Evolutionary conservation across 2,888 invertebrate genomes (phyloP).

Genomic region (Cinara cedri): DNA sequence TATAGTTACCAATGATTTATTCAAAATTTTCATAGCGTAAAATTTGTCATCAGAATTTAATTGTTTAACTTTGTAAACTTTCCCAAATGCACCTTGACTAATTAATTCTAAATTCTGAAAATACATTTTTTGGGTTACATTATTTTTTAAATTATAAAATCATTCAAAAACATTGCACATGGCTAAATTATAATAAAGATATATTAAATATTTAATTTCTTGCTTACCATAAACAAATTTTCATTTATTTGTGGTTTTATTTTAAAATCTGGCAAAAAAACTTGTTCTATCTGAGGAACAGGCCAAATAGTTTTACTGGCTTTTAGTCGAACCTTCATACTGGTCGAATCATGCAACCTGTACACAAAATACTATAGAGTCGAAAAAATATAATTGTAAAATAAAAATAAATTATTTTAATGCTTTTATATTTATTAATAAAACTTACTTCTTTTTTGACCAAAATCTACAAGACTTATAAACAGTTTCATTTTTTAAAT

Average conservation of each 20-base stretch:
- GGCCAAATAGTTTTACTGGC: slow-evolving; percentile 80
- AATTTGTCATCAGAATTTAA: slow-evolving; percentile 68
- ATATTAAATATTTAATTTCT: background rate
- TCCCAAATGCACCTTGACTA: slow-evolving; percentile 89
- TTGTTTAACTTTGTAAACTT: slow-evolving; percentile 81
- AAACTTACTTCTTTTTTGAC: slow-evolving; percentile 62
- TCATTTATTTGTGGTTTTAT: slow-evolving; percentile 70
- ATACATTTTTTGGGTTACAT: slow-evolving; percentile 61
- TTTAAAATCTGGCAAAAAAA: slow-evolving; percentile 88
- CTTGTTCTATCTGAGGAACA: slow-evolving; percentile 78
- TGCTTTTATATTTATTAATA: background rate
- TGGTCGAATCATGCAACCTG: slow-evolving; percentile 73
- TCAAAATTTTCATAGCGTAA: slow-evolving; percentile 86
- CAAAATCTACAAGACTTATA: slow-evolving; percentile 70
- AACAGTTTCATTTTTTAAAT: slow-evolving; percentile 62
- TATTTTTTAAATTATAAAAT: background rate
- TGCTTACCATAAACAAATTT: slow-evolving; percentile 65
- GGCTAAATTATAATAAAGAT: background rate
- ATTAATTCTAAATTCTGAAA: slow-evolving; percentile 74
- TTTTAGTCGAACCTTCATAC: slow-evolving; percentile 68
- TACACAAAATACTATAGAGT: slow-evolving; percentile 32
- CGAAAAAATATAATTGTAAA: background rate
- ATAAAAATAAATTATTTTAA: background rate
- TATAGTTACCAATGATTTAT: slow-evolving; percentile 73
- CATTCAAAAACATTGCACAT: background rate